Evolutionary conservation across 2,797 vertebrate genomes (phyloP).

Genomic region (Lagocephalus sceleratus): DNA sequence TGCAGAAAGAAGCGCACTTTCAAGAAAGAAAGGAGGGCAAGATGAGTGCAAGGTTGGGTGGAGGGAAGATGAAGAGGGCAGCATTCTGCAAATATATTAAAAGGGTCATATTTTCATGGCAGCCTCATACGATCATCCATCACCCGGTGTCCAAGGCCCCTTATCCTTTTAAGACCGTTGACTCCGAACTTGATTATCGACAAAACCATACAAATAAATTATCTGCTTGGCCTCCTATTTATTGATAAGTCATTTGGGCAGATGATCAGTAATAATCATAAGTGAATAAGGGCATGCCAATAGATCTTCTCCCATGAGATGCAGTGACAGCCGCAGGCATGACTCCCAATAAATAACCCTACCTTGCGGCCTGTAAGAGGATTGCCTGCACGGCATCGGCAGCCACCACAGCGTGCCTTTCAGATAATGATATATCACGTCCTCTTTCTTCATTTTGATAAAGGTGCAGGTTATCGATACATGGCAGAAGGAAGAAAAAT

Average conservation of each 20-base stretch:
- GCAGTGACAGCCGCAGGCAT: slow-evolving; percentile 40
- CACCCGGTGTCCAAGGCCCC: slow-evolving; percentile 53
- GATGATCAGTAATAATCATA: slow-evolving; percentile 89
- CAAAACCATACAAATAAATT: slow-evolving; percentile 80
- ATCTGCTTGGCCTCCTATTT: slow-evolving; percentile 70
- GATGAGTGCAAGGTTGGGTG: slow-evolving; percentile 27
- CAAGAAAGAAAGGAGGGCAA: slow-evolving; percentile 24
- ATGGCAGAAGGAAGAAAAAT: slow-evolving; percentile 57
- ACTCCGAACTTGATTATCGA: slow-evolving; percentile 82
- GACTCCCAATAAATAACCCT: slow-evolving; percentile 55
- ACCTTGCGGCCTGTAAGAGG: slow-evolving; percentile 68
- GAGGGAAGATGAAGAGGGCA: slow-evolving; percentile 22
- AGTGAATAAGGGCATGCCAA: slow-evolving; percentile 76
- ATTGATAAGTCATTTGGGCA: slow-evolving; percentile 83
- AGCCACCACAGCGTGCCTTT: slow-evolving; percentile 49
- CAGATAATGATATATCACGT: slow-evolving; percentile 68
- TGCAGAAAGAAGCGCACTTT: slow-evolving; percentile 35
- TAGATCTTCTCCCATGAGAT: slow-evolving; percentile 64
- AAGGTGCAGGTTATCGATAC: slow-evolving; percentile 64
- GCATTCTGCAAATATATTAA: slow-evolving; percentile 73
- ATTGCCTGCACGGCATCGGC: slow-evolving; percentile 66
- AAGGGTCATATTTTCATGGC: slow-evolving; percentile 69
- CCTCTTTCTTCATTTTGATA: slow-evolving; percentile 67
- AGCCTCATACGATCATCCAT: slow-evolving; percentile 64
- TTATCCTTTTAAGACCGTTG: slow-evolving; percentile 78